phyloP scores from a whole-genome alignment of 2,797 vertebrate genomes.

The Holocentrus rufus region DNA sequence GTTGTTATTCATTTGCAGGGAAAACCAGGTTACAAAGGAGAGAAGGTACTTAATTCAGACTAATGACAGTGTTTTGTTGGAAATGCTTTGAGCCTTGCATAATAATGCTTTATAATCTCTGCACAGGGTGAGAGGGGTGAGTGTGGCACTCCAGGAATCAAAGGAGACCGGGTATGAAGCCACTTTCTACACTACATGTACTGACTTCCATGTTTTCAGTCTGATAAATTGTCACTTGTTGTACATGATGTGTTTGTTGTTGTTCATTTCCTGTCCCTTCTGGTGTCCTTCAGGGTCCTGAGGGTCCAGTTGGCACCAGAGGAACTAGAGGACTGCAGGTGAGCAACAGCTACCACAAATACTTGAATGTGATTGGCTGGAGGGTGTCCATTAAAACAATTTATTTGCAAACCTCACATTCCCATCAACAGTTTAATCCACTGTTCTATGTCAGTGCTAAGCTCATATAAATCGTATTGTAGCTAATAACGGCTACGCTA shows the following conservation, averaged over 20 bases:
- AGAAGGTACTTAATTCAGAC: constrained; percentile 80
- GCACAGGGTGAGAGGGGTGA: constrained; percentile 90
- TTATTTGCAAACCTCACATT: too few species aligned
- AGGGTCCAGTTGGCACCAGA: constrained; percentile 85
- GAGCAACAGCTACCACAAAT: constrained; percentile 27
- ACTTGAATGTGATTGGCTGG: too few species aligned
- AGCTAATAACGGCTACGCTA: too few species aligned
- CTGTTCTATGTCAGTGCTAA: too few species aligned
- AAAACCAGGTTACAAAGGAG: constrained; percentile 91
- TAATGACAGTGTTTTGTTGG: background rate
- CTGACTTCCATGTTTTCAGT: constrained; percentile 5
- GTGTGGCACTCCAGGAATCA: constrained; percentile 91
- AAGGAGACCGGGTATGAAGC: constrained; percentile 89
- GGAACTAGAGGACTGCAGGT: constrained; percentile 90
- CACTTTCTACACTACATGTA: background rate
- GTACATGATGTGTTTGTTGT: constrained; percentile 18
- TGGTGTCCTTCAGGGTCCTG: constrained; percentile 84
- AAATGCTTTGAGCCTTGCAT: constrained; percentile 1
- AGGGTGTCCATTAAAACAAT: too few species aligned
- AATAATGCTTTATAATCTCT: constrained; percentile 22
- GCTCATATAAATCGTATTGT: too few species aligned
- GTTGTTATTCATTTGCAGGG: constrained; percentile 79
- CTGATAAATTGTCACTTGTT: constrained; percentile 1
- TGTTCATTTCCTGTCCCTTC: constrained; percentile 6
- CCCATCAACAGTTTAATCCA: too few species aligned